Percentiles rank a stretch among this genome's conserved stretches.
phyloP scores from a whole-genome alignment of 2,888 invertebrate genomes.

The Drosophila eohydei region DNA sequence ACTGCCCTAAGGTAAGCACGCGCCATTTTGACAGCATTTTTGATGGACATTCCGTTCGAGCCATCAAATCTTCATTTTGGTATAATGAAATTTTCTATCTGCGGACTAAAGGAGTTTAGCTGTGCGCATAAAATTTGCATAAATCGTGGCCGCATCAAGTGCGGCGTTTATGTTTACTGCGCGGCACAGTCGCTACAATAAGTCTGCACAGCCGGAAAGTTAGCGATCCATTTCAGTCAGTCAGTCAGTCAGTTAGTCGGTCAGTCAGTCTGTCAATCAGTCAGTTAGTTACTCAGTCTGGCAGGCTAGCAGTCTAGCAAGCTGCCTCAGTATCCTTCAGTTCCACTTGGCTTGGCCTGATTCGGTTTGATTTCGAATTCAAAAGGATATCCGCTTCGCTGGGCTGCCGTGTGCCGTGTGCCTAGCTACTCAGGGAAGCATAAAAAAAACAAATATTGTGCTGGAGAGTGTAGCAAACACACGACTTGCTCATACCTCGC shows the following conservation, averaged over 20 bases:
- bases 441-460: not conserved
- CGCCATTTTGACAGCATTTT: not conserved
- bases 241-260: not conserved
- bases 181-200: constrained; percentile 12
- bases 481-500: constrained; percentile 5
- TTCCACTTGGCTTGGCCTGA: constrained; percentile 69
- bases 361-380: constrained; percentile 60
- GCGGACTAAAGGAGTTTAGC: constrained; percentile 23
- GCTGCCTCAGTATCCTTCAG: constrained; percentile 64
- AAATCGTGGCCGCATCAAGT: constrained; percentile 33
- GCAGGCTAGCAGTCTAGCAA: constrained; percentile 17
- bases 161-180: constrained; percentile 11
- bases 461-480: not conserved
- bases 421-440: constrained; percentile 3
- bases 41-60: not conserved
- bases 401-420: constrained; percentile 37
- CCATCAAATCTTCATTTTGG: constrained; percentile 18
- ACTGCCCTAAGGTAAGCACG: not conserved
- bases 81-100: constrained; percentile 48
- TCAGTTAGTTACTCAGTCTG: constrained; percentile 11
- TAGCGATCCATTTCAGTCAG: constrained; percentile 27
- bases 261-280: constrained; percentile 10
- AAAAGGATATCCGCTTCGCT: constrained; percentile 71
- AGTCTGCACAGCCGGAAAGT: constrained; percentile 8
- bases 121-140: constrained; percentile 45